Evolutionary conservation across 35 echinoderm and acorn worm genomes (phyloP).

Genomic region (Ophioderma brevispina): DNA sequence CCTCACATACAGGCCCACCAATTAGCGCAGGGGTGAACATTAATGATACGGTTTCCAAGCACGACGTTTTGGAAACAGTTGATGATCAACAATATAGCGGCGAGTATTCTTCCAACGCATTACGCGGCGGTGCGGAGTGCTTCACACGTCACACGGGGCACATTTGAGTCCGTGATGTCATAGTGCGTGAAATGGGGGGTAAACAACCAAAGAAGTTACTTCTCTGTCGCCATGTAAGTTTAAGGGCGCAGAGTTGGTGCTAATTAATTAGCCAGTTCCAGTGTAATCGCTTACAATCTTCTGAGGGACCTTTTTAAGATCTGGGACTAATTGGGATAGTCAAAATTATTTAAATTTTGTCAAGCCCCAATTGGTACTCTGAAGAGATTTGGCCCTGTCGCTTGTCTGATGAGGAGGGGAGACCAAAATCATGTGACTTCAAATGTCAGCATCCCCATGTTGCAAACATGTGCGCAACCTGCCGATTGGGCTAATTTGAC

Average conservation of each 20-base stretch:
- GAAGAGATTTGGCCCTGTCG: no score
- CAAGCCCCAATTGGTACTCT: no score
- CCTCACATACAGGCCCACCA: neutral
- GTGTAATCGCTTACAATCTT: no score
- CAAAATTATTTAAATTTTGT: no score
- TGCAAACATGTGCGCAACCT: no score
- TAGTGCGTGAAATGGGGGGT: neutral
- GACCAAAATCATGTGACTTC: no score
- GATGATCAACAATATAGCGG: slow-evolving; percentile 7
- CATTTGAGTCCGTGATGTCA: neutral
- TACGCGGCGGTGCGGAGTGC: neutral
- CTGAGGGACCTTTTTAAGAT: no score
- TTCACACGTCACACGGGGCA: neutral
- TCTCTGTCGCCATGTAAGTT: neutral
- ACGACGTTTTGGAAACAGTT: neutral
- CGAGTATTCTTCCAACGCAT: neutral
- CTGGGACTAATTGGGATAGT: no score
- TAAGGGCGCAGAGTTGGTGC: neutral
- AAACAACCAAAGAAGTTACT: neutral
- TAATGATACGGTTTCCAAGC: neutral
- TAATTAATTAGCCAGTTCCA: no score
- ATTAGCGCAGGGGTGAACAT: neutral
- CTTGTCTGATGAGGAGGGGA: no score
- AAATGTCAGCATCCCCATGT: no score
- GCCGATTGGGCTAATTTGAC: no score